Evolutionary conservation across 2,797 vertebrate genomes (phyloP), one percentile per base, ranked within the genome.

Genomic region (Argentina silus): DNA sequence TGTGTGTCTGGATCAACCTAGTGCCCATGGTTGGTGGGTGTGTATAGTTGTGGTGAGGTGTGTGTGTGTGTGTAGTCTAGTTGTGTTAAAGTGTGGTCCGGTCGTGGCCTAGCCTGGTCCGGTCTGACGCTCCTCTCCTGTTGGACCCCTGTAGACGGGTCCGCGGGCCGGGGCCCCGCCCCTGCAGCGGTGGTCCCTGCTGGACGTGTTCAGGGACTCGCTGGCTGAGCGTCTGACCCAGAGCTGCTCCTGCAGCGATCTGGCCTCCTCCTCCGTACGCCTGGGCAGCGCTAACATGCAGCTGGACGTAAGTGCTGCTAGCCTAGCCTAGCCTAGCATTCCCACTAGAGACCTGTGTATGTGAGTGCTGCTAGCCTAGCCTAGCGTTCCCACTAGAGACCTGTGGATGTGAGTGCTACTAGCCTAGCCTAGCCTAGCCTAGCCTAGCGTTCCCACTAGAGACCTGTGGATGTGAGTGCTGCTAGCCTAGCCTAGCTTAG

Each of bases 171-270:
- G 42, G 45, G 11, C 14, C 19, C 57, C 57, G 19, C 84, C n/a
- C 81, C 93, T 91, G 78, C 93, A 91, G 3, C 88, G 91, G 73
- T 94, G 94, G 95, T 93, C 94, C 15, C 90, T 96, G 85, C 85
- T 95, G 91, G 94, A 96, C 78, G 90, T 95, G 90, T 95, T 96
- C 91, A 90, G 91, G 81, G 94, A 95, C 83, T 91, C 93, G 2
- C 85, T 96, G 83, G 81, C 85, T 70, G 89, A 93, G 78, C 92
- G 90, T 84, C 87, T 95, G 73, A 93, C 91, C 86, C 93, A 92
- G 72, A 94, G 92, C 89, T 95, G 94, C 85, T 94, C 93, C 69
- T 95, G 93, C 79, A 88, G 91, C 23, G 90, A 95, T 8, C 90
- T 89, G n/a, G n/a, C 27, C 27, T 36, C 27, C 82, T 91, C 94